Percentiles rank a stretch among this genome's conserved stretches.
Conservation (phyloP, 2,797 vertebrate species). For the Myoxocephalus aenaeus region DNA sequence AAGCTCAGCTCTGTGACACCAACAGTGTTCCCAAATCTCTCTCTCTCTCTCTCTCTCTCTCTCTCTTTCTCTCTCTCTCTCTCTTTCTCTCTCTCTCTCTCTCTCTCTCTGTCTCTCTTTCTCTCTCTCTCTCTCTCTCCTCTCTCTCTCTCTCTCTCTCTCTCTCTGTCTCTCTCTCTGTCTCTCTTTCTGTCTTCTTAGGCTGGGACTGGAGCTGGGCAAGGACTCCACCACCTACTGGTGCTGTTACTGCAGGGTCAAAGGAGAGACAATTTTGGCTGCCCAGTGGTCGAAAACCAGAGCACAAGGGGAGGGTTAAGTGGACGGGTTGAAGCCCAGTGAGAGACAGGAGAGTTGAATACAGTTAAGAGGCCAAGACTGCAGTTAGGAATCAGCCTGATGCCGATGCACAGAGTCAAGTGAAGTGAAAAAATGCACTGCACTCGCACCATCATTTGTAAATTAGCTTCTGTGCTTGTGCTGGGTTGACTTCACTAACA, state of each 20-base stretch:
- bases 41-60: constrained; percentile 18
- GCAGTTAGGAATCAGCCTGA: constrained; percentile 23
- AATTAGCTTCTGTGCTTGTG: background rate
- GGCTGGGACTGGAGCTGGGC: constrained; percentile 36
- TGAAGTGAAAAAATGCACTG: constrained; percentile 1
- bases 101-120: constrained; percentile 36
- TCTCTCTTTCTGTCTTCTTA: constrained; percentile 25
- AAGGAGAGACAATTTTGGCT: constrained; percentile 43
- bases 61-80: background rate
- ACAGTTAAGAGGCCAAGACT: constrained; percentile 38
- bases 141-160: background rate
- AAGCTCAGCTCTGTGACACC: constrained; percentile 64
- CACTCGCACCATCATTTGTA: background rate
- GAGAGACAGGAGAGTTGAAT: constrained; percentile 32
- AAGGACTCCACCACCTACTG: constrained; percentile 47
- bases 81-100: background rate
- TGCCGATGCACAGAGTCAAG: constrained; percentile 27
- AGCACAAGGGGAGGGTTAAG: constrained; percentile 60
- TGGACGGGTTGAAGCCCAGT: constrained; percentile 45
- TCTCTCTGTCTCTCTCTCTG: constrained; percentile 2
- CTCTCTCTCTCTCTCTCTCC: constrained; percentile 33
- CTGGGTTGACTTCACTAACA: background rate
- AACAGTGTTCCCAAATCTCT: constrained; percentile 57
- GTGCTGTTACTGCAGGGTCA: constrained; percentile 44
- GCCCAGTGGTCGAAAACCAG: constrained; percentile 40